These are phyloP conservation scores for Sparus aurata DNA, from an alignment of 2,797 vertebrate species.

Conservation along the genomic window DNA sequence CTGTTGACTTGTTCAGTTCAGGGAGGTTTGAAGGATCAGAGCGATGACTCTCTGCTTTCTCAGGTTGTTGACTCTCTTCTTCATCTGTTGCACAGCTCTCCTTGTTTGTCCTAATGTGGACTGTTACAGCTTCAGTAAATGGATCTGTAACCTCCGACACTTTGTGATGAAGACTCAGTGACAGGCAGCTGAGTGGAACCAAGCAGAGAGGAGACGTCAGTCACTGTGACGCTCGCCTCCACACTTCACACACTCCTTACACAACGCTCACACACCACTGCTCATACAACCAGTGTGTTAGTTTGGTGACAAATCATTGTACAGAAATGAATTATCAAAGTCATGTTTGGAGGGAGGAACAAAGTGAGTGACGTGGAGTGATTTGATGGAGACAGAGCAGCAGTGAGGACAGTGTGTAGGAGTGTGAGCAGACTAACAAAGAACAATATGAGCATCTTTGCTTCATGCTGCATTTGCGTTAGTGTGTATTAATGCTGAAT, in stretches of 20 bases:
- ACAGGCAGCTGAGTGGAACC: constrained; percentile 42
- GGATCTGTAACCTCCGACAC: constrained; percentile 20
- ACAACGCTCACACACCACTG: neutral
- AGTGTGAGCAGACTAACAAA: too few relatives aligned
- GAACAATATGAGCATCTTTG: too few relatives aligned
- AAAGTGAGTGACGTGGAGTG: too few relatives aligned
- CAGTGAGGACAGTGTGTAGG: too few relatives aligned
- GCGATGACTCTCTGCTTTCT: neutral
- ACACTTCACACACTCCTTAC: constrained; percentile 11
- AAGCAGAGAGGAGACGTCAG: constrained; percentile 25
- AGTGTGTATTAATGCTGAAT: too few relatives aligned
- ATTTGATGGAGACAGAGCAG: too few relatives aligned
- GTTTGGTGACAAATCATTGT: neutral
- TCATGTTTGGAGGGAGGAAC: too few relatives aligned
- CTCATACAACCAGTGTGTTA: neutral
- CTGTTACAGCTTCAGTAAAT: constrained; percentile 20
- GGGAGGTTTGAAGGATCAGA: constrained; percentile 18
- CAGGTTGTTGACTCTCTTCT: constrained; percentile 16
- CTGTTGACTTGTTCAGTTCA: neutral
- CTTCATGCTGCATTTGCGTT: too few relatives aligned
- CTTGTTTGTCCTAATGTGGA: constrained; percentile 3
- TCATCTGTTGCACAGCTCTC: neutral
- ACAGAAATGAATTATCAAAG: neutral
- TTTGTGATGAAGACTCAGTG: constrained; percentile 26
- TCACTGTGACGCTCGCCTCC: constrained; percentile 21